phyloP scores from a whole-genome alignment of 92 coral and sea anemone species.

The Phenganax stokvisi region DNA sequence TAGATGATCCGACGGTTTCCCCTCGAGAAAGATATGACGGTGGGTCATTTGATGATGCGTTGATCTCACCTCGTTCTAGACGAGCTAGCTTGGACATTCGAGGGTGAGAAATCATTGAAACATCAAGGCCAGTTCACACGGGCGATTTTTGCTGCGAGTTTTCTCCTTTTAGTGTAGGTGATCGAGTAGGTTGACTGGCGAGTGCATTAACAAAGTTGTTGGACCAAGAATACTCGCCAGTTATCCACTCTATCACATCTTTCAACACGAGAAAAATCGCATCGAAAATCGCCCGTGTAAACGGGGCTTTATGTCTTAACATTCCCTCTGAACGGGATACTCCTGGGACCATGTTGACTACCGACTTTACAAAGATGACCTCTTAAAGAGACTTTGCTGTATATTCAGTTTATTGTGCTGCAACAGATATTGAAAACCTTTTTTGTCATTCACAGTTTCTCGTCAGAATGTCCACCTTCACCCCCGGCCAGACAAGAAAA shows the following conservation, averaged over 20 bases:
- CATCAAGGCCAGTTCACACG: not conserved
- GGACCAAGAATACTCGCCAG: too few species aligned
- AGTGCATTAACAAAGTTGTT: too few species aligned
- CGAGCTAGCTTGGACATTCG: constrained; percentile 83
- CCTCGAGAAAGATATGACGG: constrained; percentile 95
- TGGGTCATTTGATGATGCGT: constrained; percentile 70
- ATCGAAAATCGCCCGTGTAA: too few species aligned
- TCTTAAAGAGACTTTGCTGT: too few species aligned
- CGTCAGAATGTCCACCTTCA: constrained; percentile 96
- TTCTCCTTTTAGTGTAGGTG: too few species aligned
- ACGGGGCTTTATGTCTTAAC: not conserved
- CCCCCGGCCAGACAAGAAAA: constrained; percentile 91
- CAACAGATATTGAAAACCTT: not conserved
- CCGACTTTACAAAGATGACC: too few species aligned
- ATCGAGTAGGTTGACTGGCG: too few species aligned
- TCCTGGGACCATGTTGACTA: not conserved
- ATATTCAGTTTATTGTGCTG: not conserved
- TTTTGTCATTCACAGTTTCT: constrained; percentile 30
- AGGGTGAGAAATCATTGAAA: constrained; percentile 43
- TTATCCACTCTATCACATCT: too few species aligned
- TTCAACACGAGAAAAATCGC: too few species aligned
- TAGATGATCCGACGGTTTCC: constrained; percentile 70
- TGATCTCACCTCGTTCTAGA: constrained; percentile 91
- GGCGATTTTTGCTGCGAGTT: too few species aligned
- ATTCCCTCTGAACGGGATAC: not conserved